These are phyloP conservation scores for Hydrochoerus hydrochaeris DNA, from an alignment of 2,113 vertebrate species.

Conservation along the genomic window DNA sequence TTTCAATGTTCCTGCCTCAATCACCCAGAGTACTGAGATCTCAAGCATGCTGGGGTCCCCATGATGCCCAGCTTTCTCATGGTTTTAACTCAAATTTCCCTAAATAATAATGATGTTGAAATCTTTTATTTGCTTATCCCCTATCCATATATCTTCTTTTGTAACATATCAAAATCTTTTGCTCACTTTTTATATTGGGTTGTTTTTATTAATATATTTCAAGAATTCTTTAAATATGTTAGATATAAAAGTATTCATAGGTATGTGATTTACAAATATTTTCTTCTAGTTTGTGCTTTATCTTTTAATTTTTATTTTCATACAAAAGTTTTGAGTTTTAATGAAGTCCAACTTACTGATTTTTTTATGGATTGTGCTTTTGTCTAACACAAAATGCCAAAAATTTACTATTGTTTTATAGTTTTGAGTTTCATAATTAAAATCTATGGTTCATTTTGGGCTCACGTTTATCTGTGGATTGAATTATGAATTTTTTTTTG, in stretches of 20 bases:
- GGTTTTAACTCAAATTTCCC: not conserved
- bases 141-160: not conserved
- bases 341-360: not conserved
- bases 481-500: not conserved
- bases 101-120: not conserved
- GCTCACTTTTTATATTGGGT: not conserved
- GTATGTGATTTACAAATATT: constrained; percentile 28
- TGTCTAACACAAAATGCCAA: not conserved
- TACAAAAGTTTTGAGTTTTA: constrained; percentile 24
- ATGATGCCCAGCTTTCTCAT: not conserved
- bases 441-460: not conserved
- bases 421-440: constrained; percentile 2
- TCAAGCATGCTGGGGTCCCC: not conserved
- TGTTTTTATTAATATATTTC: not conserved
- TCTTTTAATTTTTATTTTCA: not conserved
- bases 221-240: not conserved
- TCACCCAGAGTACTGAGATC: not conserved
- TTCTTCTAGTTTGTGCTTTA: not conserved
- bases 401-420: not conserved
- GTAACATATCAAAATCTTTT: not conserved
- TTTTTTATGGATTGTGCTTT: not conserved
- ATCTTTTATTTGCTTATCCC: not conserved
- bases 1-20: not conserved
- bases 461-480: not conserved
- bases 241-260: not conserved